A percentile compares a stretch with the other conserved stretches of the same genome.
Evolutionary conservation across 2,797 vertebrate species (phyloP).

Genomic region (Xenentodon cancila): DNA sequence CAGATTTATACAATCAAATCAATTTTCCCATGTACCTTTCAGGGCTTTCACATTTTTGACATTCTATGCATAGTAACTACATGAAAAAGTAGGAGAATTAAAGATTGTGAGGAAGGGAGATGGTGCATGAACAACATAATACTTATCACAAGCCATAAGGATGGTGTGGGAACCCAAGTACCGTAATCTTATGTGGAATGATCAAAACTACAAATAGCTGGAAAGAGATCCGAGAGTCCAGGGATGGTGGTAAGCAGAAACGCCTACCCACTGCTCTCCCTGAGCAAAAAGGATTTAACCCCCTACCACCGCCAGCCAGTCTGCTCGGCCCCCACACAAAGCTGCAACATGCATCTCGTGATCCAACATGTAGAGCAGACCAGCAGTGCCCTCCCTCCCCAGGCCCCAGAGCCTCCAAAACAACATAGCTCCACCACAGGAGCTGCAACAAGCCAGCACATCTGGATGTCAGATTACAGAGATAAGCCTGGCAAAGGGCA

Average conservation of each 20-base stretch:
- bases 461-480: conserved; percentile 70
- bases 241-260: conserved; percentile 79
- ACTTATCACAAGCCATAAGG: conserved; percentile 88
- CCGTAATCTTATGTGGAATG: conserved; percentile 84
- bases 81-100: conserved; percentile 27
- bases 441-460: conserved; percentile 60
- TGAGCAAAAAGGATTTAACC: conserved; percentile 51
- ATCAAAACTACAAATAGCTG: conserved; percentile 88
- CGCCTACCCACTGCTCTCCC: conserved; percentile 60
- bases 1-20: neutral
- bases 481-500: conserved; percentile 66
- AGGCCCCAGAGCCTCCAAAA: conserved; percentile 45
- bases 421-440: conserved; percentile 48
- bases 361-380: conserved; percentile 57
- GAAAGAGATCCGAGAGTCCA: conserved; percentile 82
- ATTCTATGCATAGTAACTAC: conserved; percentile 22
- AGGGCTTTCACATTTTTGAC: conserved; percentile 26
- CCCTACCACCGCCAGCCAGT: conserved; percentile 54
- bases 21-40: neutral
- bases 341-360: conserved; percentile 56
- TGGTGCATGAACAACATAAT: conserved; percentile 68
- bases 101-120: conserved; percentile 13
- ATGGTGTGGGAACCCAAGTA: conserved; percentile 89
- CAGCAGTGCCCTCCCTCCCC: conserved; percentile 46
- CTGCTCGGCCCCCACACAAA: conserved; percentile 64